These are phyloP conservation scores for Acropora tenuis DNA, from an alignment of 64 coral and sea anemone species.

Conservation along the genomic window DNA sequence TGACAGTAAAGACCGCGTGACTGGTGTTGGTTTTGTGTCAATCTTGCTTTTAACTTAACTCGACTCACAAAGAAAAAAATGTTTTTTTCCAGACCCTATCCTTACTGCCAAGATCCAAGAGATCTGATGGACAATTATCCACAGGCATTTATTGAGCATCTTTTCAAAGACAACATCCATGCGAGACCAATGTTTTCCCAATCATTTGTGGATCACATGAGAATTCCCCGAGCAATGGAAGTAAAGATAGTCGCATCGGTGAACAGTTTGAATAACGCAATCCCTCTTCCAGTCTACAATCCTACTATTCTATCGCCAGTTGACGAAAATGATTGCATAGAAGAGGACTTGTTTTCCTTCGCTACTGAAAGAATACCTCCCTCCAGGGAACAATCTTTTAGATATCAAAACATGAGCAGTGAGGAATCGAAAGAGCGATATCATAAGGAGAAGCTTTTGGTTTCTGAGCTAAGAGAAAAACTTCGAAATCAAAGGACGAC, in stretches of 20 bases:
- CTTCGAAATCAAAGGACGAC: conserved; percentile 1
- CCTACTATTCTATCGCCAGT: neutral
- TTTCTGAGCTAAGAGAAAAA: conserved; percentile 61
- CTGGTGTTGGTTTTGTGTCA: too few relatives aligned
- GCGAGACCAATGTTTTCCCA: conserved; percentile 18
- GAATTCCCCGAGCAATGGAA: conserved; percentile 64
- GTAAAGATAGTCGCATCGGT: conserved; percentile 52
- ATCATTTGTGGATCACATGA: conserved; percentile 45
- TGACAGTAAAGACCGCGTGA: too few relatives aligned
- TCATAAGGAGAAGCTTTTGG: conserved; percentile 49
- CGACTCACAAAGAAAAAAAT: neutral
- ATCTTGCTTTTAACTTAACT: too few relatives aligned
- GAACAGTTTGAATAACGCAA: neutral
- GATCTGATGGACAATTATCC: conserved; percentile 45
- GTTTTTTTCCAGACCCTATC: conserved; percentile 4
- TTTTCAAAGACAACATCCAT: conserved; percentile 5
- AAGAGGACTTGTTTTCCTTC: conserved; percentile 8
- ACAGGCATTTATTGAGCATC: conserved; percentile 32
- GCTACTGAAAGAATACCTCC: neutral
- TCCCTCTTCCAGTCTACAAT: neutral
- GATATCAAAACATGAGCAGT: conserved; percentile 49
- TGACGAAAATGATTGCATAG: neutral
- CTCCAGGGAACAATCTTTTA: conserved; percentile 57
- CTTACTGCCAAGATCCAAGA: neutral
- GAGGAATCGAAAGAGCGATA: conserved; percentile 51